Evolutionary conservation across 1,140 invertebrate species (phyloP).

Genomic region (Dendroctonus ponderosae): DNA sequence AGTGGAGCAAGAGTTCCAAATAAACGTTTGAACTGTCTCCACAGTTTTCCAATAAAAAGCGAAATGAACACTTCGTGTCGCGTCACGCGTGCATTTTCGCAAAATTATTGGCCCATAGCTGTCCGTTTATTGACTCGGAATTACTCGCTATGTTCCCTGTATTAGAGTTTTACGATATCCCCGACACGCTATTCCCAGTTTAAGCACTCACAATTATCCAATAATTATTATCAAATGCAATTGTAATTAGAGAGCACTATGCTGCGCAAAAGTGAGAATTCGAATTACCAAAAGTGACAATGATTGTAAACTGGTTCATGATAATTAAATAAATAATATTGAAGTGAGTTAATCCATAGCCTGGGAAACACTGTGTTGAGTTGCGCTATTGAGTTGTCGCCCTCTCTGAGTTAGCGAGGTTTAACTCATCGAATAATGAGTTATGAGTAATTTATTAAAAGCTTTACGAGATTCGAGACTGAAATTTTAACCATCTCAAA

Average conservation of each 20-base stretch:
- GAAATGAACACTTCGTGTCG: constrained; percentile 34
- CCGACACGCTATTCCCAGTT: constrained; percentile 15
- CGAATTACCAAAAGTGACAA: background rate
- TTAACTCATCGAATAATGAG: too few relatives aligned
- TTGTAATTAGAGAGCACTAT: constrained; percentile 14
- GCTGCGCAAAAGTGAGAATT: background rate
- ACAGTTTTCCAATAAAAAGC: constrained; percentile 31
- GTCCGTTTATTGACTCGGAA: constrained; percentile 30
- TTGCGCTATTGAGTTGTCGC: too few relatives aligned
- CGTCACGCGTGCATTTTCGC: constrained; percentile 33
- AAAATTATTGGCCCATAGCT: constrained; percentile 34
- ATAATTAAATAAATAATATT: too few relatives aligned
- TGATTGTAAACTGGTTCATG: too few relatives aligned
- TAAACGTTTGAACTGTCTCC: constrained; percentile 35
- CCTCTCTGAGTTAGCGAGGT: too few relatives aligned
- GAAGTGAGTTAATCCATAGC: too few relatives aligned
- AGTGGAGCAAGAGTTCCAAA: constrained; percentile 24
- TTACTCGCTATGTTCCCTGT: constrained; percentile 1
- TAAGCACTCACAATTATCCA: background rate
- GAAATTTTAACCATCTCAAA: too few relatives aligned
- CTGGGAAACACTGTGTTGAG: too few relatives aligned
- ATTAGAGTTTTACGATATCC: constrained; percentile 26
- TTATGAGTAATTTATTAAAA: too few relatives aligned
- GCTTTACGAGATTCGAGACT: too few relatives aligned
- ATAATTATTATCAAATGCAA: constrained; percentile 17